These are phyloP conservation scores for Rhyacophila brunnea DNA, from an alignment of 1,140 invertebrate genomes.

Conservation along the genomic window DNA sequence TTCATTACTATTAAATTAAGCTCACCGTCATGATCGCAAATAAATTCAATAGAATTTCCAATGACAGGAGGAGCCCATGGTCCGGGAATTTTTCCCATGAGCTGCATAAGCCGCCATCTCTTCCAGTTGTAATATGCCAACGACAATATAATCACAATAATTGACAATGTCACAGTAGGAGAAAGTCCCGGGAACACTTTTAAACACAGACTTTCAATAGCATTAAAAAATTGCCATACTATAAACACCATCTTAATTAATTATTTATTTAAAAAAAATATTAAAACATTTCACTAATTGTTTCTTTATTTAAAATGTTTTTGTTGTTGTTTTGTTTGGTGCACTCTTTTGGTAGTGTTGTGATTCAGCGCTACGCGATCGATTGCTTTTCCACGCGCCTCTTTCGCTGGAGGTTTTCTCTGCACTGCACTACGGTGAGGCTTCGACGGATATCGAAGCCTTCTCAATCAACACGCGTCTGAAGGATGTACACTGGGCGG, in stretches of 20 bases:
- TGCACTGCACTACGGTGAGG: too few species aligned
- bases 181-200: slow-evolving; percentile 12
- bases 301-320: too few species aligned
- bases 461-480: too few species aligned
- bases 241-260: slow-evolving; percentile 9
- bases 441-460: too few species aligned
- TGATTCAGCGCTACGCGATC: too few species aligned
- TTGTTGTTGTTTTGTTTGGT: too few species aligned
- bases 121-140: slow-evolving; percentile 43
- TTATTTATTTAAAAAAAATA: neutral
- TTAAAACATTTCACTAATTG: too few species aligned
- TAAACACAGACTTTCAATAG: neutral
- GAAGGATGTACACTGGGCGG: too few species aligned
- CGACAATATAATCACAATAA: slow-evolving; percentile 22
- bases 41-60: slow-evolving; percentile 38
- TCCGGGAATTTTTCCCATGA: slow-evolving; percentile 56
- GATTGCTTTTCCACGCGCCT: too few species aligned
- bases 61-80: slow-evolving; percentile 58
- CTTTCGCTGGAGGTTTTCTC: too few species aligned
- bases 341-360: too few species aligned
- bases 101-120: slow-evolving; percentile 43
- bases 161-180: slow-evolving; percentile 20
- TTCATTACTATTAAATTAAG: too few species aligned
- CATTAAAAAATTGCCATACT: slow-evolving; percentile 5
- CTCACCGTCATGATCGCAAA: slow-evolving; percentile 33